These are phyloP conservation scores for Synanthedon tipuliformis DNA, from an alignment of 2,888 invertebrate genomes.

Conservation along the genomic window DNA sequence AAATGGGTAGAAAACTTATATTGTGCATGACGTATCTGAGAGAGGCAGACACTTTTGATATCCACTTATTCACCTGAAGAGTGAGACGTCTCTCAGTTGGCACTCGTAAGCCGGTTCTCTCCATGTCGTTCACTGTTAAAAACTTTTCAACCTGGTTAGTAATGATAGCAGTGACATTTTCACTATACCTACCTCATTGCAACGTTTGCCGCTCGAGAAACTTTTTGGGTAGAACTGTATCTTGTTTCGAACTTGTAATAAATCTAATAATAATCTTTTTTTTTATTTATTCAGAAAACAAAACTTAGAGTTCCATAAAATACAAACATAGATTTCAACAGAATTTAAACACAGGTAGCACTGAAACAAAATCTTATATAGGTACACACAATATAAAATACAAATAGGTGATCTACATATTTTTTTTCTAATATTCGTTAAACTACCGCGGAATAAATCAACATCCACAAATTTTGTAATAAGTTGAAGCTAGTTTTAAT, in stretches of 20 bases:
- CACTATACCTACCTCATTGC: background rate
- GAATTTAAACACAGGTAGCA: too few relatives aligned
- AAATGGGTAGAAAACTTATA: conserved; percentile 44
- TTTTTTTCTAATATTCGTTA: too few relatives aligned
- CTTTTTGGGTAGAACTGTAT: background rate
- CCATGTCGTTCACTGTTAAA: conserved; percentile 34
- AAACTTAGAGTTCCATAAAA: too few relatives aligned
- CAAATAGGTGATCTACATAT: too few relatives aligned
- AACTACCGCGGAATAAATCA: too few relatives aligned
- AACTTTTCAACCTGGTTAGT: conserved; percentile 46
- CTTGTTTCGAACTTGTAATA: background rate
- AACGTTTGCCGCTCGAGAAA: background rate
- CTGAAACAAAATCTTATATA: too few relatives aligned
- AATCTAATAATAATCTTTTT: too few relatives aligned
- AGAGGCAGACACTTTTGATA: conserved; percentile 37
- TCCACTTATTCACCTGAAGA: conserved; percentile 32
- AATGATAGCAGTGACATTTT: conserved; percentile 23
- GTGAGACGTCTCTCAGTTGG: conserved; percentile 31
- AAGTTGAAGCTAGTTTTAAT: too few relatives aligned
- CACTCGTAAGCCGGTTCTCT: conserved; percentile 31
- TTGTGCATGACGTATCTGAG: conserved; percentile 54
- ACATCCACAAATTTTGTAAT: too few relatives aligned
- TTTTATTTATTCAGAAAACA: too few relatives aligned
- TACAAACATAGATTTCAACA: too few relatives aligned
- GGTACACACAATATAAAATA: too few relatives aligned